Evolutionary conservation across 1,140 invertebrate genomes (phyloP).

Genomic region (Atta colombica): DNA sequence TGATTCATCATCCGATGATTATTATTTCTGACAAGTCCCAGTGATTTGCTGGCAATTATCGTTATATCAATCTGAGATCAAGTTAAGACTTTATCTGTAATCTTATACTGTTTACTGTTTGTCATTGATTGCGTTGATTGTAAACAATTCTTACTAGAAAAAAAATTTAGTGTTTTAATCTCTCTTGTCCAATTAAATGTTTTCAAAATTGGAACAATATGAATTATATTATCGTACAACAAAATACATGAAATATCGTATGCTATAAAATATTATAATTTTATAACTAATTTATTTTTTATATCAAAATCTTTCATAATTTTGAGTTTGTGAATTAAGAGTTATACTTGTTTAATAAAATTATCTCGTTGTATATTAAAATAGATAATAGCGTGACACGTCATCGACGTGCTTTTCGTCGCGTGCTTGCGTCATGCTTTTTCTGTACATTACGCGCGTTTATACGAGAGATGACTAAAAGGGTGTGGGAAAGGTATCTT

Average conservation of each 20-base stretch:
- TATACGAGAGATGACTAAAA: neutral
- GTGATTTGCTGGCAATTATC: constrained; percentile 48
- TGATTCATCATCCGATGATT: constrained; percentile 54
- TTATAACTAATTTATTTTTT: neutral
- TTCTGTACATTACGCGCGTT: neutral
- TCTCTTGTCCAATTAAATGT: neutral
- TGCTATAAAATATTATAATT: neutral
- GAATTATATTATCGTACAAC: neutral
- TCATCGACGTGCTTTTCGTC: too few relatives aligned
- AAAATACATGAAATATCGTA: neutral
- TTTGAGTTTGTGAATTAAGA: neutral
- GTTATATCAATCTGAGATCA: constrained; percentile 37
- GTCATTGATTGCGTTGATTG: neutral
- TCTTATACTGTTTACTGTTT: neutral
- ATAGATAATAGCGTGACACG: constrained; percentile 4
- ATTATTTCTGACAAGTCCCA: constrained; percentile 39
- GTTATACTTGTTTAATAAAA: neutral
- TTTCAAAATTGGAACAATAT: neutral
- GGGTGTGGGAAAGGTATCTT: constrained; percentile 37
- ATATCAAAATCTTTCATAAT: neutral
- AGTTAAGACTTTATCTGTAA: constrained; percentile 4
- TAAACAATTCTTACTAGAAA: neutral
- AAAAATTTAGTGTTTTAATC: neutral
- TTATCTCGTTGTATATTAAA: neutral
- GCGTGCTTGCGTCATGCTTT: too few relatives aligned